These are phyloP conservation scores for Drosophila siamana DNA, from an alignment of 2,888 invertebrate species.

Conservation along the genomic window DNA sequence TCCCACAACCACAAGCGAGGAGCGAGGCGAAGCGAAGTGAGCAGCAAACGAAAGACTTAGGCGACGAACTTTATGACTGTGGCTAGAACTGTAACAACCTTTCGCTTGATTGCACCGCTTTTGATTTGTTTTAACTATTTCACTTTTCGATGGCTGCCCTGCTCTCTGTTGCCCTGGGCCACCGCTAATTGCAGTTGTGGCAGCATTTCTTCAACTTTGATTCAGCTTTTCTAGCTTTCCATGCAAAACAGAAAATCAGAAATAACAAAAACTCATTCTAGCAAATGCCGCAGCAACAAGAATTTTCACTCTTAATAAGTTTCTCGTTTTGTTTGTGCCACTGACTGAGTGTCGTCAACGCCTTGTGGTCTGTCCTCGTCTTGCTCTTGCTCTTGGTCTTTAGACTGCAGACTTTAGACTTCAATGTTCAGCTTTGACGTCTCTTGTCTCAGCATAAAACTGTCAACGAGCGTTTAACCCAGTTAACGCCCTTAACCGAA, in stretches of 20 bases:
- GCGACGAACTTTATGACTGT: slow-evolving; percentile 47
- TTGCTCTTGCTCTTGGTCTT: background rate
- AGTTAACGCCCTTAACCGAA: slow-evolving; percentile 74
- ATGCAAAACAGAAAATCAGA: slow-evolving; percentile 53
- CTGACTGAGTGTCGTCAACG: slow-evolving; percentile 71
- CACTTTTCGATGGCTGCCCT: slow-evolving; percentile 57
- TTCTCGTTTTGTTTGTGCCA: slow-evolving; percentile 74
- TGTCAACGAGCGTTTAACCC: slow-evolving; percentile 77
- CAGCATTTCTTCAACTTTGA: slow-evolving; percentile 39
- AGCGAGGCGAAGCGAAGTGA: background rate
- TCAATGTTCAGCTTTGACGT: slow-evolving; percentile 22
- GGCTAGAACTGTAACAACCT: slow-evolving; percentile 50
- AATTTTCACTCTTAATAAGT: slow-evolving; percentile 80
- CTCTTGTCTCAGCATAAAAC: slow-evolving; percentile 64
- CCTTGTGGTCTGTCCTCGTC: slow-evolving; percentile 37
- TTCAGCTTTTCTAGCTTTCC: slow-evolving; percentile 61
- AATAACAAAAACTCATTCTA: slow-evolving; percentile 65
- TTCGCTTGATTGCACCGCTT: slow-evolving; percentile 57
- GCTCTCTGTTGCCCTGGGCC: slow-evolving; percentile 22
- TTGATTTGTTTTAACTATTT: slow-evolving; percentile 63
- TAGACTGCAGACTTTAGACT: too few relatives aligned
- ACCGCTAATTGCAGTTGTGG: slow-evolving; percentile 59
- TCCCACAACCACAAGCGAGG: slow-evolving; percentile 18
- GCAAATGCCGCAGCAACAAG: slow-evolving; percentile 39
- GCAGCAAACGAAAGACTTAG: slow-evolving; percentile 17